Evolutionary conservation across 1,140 invertebrate species (phyloP).

Genomic region (Teleopsis dalmanni): DNA sequence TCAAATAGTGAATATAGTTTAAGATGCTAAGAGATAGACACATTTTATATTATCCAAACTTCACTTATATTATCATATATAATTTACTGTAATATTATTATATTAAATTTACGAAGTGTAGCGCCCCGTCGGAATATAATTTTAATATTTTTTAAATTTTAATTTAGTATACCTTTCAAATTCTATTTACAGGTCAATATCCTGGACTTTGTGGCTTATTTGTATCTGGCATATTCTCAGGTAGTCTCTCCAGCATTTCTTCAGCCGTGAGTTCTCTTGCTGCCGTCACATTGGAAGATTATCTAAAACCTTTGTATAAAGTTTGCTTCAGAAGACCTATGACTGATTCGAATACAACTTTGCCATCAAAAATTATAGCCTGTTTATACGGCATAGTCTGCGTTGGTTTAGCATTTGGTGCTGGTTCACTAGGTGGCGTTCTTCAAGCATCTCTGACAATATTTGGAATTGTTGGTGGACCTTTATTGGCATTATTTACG

Average conservation of each 20-base stretch:
- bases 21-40: background rate
- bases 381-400: slow-evolving; percentile 63
- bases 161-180: background rate
- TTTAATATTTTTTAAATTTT: too few species aligned
- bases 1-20: too few species aligned
- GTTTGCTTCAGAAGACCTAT: slow-evolving; percentile 29
- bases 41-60: too few species aligned
- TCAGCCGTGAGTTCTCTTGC: slow-evolving; percentile 77
- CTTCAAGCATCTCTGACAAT: slow-evolving; percentile 68
- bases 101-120: too few species aligned
- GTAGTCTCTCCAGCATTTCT: slow-evolving; percentile 73
- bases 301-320: slow-evolving; percentile 53
- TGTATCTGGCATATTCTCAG: slow-evolving; percentile 75
- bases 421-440: slow-evolving; percentile 61
- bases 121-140: too few species aligned
- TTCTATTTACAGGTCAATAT: slow-evolving; percentile 38
- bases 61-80: too few species aligned
- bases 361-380: slow-evolving; percentile 56
- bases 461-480: slow-evolving; percentile 74
- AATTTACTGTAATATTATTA: too few species aligned
- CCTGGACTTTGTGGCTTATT: slow-evolving; percentile 76
- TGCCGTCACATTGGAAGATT: slow-evolving; percentile 78
- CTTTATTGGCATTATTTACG: slow-evolving; percentile 69
- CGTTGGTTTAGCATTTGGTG: slow-evolving; percentile 61
- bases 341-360: slow-evolving; percentile 33